These are phyloP conservation scores for Pterobdella sp. DNA, from an alignment of 2,888 invertebrate genomes.

Conservation along the genomic window DNA sequence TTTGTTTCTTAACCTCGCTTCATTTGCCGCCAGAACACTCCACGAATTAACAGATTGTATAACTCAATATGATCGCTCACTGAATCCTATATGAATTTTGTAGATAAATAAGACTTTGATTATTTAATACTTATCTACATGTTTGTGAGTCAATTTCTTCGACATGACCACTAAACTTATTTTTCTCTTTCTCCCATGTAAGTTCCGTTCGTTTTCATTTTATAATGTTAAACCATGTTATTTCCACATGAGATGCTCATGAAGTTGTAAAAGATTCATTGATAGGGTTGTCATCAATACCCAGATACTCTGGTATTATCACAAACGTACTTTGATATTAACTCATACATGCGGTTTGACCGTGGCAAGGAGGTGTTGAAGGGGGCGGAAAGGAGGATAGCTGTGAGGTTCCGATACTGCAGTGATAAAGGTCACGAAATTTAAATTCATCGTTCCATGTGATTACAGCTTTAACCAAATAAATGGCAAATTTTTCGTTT, in stretches of 20 bases:
- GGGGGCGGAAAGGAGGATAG: slow-evolving; percentile 35
- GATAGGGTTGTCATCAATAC: not conserved
- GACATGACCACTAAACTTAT: not conserved
- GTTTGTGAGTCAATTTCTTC: too few relatives aligned
- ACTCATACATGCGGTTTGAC: slow-evolving; percentile 32
- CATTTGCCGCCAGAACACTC: too few relatives aligned
- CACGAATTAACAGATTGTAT: too few relatives aligned
- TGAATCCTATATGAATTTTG: too few relatives aligned
- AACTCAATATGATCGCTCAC: too few relatives aligned
- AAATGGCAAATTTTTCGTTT: too few relatives aligned
- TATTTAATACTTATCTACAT: too few relatives aligned
- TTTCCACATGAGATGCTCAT: not conserved
- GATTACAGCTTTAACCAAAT: too few relatives aligned
- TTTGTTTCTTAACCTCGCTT: too few relatives aligned
- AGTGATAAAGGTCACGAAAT: slow-evolving; percentile 36
- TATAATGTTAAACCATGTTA: not conserved
- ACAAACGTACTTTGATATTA: slow-evolving; percentile 33
- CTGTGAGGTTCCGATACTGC: slow-evolving; percentile 36
- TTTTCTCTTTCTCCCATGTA: not conserved
- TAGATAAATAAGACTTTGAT: too few relatives aligned
- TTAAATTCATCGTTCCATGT: too few relatives aligned
- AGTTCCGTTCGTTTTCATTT: not conserved
- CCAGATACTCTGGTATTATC: not conserved
- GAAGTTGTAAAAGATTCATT: not conserved
- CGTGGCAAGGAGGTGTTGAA: slow-evolving; percentile 27